These are phyloP conservation scores for Andrena cerasifolii DNA, from an alignment of 1,140 invertebrate species.

Conservation along the genomic window DNA sequence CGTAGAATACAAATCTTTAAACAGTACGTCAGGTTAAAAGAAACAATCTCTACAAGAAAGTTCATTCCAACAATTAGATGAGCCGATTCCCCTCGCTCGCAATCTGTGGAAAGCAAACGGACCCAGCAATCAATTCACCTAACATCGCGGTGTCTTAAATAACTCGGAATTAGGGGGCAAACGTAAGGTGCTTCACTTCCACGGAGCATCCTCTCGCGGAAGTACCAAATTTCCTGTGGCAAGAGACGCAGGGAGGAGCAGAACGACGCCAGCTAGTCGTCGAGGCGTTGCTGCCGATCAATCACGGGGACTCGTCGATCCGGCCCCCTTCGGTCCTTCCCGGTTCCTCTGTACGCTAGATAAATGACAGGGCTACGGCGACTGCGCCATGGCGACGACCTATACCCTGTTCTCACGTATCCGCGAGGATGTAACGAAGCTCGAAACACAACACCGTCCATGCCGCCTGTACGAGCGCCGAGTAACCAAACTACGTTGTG, in stretches of 20 bases:
- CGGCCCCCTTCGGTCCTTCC: slow-evolving; percentile 43
- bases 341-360: slow-evolving; percentile 51
- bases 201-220: slow-evolving; percentile 17
- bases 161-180: not conserved
- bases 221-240: slow-evolving; percentile 55
- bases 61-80: no score
- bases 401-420: slow-evolving; percentile 61
- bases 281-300: slow-evolving; percentile 69
- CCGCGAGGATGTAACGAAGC: slow-evolving; percentile 47
- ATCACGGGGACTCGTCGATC: slow-evolving; percentile 67
- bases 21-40: no score
- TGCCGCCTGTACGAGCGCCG: not conserved
- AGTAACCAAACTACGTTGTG: slow-evolving; percentile 52
- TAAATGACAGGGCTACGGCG: slow-evolving; percentile 65
- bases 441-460: slow-evolving; percentile 62
- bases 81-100: no score
- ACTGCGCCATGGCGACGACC: slow-evolving; percentile 42
- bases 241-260: slow-evolving; percentile 36
- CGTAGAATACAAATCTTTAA: no score
- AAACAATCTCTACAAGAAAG: no score
- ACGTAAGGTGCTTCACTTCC: not conserved
- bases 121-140: slow-evolving; percentile 24
- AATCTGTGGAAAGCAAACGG: no score
- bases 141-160: not conserved
- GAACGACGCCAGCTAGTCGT: slow-evolving; percentile 61